Evolutionary conservation across 2,113 vertebrate species (phyloP), one percentile per base, ranked within the genome.

Genomic region (Sylvietta virens): DNA sequence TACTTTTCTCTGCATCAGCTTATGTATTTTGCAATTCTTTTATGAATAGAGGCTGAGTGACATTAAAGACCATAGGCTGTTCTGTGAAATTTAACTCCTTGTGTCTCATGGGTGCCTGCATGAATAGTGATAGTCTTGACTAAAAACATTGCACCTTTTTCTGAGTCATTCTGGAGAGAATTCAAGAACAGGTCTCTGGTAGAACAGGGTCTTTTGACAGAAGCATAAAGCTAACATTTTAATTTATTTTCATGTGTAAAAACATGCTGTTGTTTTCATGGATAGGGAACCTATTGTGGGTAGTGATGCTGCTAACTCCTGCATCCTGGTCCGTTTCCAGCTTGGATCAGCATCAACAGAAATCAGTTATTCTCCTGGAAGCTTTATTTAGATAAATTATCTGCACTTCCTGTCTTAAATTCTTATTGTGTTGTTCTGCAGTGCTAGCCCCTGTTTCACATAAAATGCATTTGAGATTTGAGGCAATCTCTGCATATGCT

Each of bases 401-500:
- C 94, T 95, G 86, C 90, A 95, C 92, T 97, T 97, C 93, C 93
- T 95, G 88, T 93, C 93, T 97, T 88, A 86, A 93, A 86, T 86
- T 95, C 92, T 88, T 88, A 71, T 3, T 90, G 90, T 93, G 85
- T 31, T 90, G 85, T 60, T 97, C 93, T 95, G 90, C 94, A 86
- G 85, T 71, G 71, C 67, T 81, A 92, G 82, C 82, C 72, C 35
- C 65, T 85, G 33, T 80, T 87, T 85, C 94, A 73, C 71, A 33
- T 58, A 44, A 94, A 85, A 73, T 93, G 90, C 66, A 28, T 90
- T 82, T 91, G 91, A 95, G 96, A 92, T 94, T 94, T 92, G 91
- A 91, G 53, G 78, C 72, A 94, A 64, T 93, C 60, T 58, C 51
- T 92, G 85, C 51, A 17, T 78, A 51, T 0, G 0, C 87, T 90